Evolutionary conservation across 2,888 invertebrate species (phyloP).

Genomic region (Aleiodes leptofemur): DNA sequence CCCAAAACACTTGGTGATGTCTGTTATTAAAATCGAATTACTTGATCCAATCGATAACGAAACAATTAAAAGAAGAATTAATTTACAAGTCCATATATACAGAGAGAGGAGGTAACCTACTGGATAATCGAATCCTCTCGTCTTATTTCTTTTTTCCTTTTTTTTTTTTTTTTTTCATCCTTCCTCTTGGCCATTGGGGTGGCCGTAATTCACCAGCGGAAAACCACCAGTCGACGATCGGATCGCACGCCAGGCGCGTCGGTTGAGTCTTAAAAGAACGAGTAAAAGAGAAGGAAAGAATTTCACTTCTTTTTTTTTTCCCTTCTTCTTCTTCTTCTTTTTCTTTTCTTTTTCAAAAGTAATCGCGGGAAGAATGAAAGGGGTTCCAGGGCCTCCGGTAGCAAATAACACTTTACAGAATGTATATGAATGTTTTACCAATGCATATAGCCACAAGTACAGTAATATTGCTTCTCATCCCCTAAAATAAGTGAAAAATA

Average conservation of each 20-base stretch:
- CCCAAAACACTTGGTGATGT: slow-evolving; percentile 42
- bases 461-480: neutral
- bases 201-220: slow-evolving; percentile 50
- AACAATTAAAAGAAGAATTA: slow-evolving; percentile 48
- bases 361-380: slow-evolving; percentile 14
- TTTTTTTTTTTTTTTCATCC: slow-evolving; percentile 20
- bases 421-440: slow-evolving; percentile 2
- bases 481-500: neutral
- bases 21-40: slow-evolving; percentile 47
- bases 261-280: slow-evolving; percentile 21
- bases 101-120: slow-evolving; percentile 28
- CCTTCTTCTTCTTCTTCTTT: too few species aligned
- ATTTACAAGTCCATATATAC: slow-evolving; percentile 39
- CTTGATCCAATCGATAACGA: slow-evolving; percentile 42
- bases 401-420: slow-evolving; percentile 29
- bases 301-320: too few species aligned
- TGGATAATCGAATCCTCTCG: slow-evolving; percentile 46
- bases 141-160: slow-evolving; percentile 25
- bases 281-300: slow-evolving; percentile 24
- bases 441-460: neutral
- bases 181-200: slow-evolving; percentile 28
- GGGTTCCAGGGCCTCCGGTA: slow-evolving; percentile 41
- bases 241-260: slow-evolving; percentile 49
- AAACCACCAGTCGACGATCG: slow-evolving; percentile 50
- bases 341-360: too few species aligned